Evolutionary conservation across 2,797 vertebrate genomes (phyloP), one percentile per base, ranked within the genome.

Genomic region (Betta splendens): DNA sequence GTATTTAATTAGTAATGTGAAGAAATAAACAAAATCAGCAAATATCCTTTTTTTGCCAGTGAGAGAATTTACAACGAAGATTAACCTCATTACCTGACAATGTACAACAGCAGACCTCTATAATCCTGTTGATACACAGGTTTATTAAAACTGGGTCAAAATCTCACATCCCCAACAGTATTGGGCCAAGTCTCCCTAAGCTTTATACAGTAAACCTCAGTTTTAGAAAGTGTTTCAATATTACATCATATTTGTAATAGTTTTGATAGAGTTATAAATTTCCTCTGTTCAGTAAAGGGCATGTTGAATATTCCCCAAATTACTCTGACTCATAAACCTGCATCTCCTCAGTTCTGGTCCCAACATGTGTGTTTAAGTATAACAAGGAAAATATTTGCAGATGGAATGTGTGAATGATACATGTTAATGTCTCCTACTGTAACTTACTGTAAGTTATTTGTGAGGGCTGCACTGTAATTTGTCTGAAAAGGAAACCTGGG

Each of bases 121-220:
- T 64, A 68, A 80, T 73, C 56, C 39, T 29, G 18, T 57, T 36
- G 13, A 62, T 49, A 64, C 51, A 70, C 44, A 81, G 57, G 67
- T 62, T 32, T 32, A 35, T 39, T 28, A 52, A 63, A 86, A 80
- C 42, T 78, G 52, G 83, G 82, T 79, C 81, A 77, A 85, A 79
- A 65, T 75, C 59, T 51, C 36, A 39, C 52, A 57, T 71, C 20
- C 15, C 4, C 16, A 39, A n/a, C 17, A 20, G 38, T 53, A 9
- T 2, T 43, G 52, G 46, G 29, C 44, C 29, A 64, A 36, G 7
- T 28, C 16, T 51, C 31, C 55, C 39, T 51, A 7, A 31, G 3
- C 5, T 15, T 40, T 12, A 31, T 20, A 32, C 23, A 29, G 9
- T 11, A 9, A 9, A 16, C 12, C 20, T 54, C 9, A 0, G 9